Base-by-base conservation (phyloP, 2,888 invertebrate species). In the Caenorhabditis virilis region DNA sequence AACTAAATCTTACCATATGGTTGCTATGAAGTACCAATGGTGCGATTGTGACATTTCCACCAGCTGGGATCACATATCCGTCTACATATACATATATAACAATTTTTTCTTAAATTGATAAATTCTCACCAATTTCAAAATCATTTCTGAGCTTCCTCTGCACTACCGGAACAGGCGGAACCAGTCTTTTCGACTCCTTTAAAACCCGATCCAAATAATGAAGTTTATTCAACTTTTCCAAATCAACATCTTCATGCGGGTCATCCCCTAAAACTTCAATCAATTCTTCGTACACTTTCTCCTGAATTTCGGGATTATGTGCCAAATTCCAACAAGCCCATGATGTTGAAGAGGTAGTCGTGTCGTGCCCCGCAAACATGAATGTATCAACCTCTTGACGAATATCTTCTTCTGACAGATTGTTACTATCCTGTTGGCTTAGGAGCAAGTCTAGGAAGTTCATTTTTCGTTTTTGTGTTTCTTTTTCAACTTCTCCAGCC, bases 321-420 rank as follows among this genome's bases (percentile, higher is more conserved):
- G 84, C 85, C 38, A 85, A 76, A 58, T 84, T 74, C 72, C 84
- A 83, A 9, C 82, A 56, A 5, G 84, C 80, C 83, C 84, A 85
- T 58, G 79, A 83, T 50, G 83, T 80, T 0, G 83, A 84, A 39
- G 83, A 82, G 1, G 85, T 83, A 5, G 85, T 85, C 25, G 85
- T 85, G 66, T 85, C 85, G 72, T 85, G 85, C 22, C 85, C 69
- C 58, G 85, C 86, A 78, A 85, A 86, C 86, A 85, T 87, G 76
- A 85, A 86, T 1, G 85, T 86, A 70, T 87, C 86, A 2, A 72
- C 66, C 51, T 72, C 72, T 39, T 70, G 52, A 41, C 84, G 74
- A 30, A 86, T 85, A 56, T 86, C 86, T 9, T 80, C 77, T 49
- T 83, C 77, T 1, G 84, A 82, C 52, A 86, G 69, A 3, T 74